Evolutionary conservation across 1,140 invertebrate genomes (phyloP).

Genomic region (Coenobita brevimanus): DNA sequence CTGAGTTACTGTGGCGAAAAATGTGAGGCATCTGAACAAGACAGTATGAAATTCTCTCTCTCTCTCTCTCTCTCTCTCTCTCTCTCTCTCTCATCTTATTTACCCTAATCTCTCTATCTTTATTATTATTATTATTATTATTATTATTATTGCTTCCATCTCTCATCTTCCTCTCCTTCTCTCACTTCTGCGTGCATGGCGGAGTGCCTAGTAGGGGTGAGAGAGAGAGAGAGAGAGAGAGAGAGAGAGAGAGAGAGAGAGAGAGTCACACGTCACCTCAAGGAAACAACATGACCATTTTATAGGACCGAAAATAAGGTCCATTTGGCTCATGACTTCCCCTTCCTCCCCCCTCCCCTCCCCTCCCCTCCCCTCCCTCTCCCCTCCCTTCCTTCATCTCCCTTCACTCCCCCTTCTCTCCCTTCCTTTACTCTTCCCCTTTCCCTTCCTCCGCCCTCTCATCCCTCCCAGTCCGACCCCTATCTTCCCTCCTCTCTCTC

Average conservation of each 20-base stretch:
- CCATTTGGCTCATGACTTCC: conserved; percentile 18
- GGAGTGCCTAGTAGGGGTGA: no score
- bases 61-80: neutral
- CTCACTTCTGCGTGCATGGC: no score
- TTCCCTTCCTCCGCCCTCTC: neutral
- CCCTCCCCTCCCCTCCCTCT: conserved; percentile 5
- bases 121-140: neutral
- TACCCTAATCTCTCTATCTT: neutral
- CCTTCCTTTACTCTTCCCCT: conserved; percentile 1
- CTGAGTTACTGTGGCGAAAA: no score
- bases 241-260: no score
- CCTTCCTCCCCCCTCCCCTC: neutral
- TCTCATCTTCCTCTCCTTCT: neutral
- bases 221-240: no score
- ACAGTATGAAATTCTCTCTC: no score
- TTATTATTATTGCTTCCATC: no score
- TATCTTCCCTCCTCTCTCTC: neutral
- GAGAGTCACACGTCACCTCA: conserved; percentile 14
- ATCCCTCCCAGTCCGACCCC: neutral
- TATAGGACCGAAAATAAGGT: conserved; percentile 9
- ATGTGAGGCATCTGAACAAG: neutral
- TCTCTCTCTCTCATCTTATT: neutral
- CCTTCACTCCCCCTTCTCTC: conserved; percentile 8
- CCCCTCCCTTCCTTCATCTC: neutral
- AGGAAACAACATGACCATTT: conserved; percentile 23